A percentile compares a stretch with the other conserved stretches of the same genome.
Evolutionary conservation across 2,888 invertebrate genomes (phyloP).

Genomic region (Heteromyza rotundicornis): DNA sequence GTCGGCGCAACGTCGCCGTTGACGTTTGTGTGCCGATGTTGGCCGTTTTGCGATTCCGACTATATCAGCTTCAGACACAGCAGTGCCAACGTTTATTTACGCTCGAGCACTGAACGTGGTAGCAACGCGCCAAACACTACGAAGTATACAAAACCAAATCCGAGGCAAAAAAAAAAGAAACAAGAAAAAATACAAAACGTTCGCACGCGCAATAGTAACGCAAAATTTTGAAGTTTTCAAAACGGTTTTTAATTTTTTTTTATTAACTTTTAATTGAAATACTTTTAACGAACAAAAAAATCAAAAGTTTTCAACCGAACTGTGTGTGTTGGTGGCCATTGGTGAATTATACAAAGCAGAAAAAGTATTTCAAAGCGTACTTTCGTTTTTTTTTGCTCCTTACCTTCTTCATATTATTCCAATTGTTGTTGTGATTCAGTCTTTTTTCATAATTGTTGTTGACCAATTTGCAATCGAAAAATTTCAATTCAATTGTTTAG

Average conservation of each 20-base stretch:
- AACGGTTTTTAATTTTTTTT: too few species aligned
- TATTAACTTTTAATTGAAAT: not conserved
- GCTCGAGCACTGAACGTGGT: constrained; percentile 59
- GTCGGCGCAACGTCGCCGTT: constrained; percentile 3
- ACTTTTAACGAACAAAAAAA: not conserved
- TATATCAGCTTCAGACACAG: constrained; percentile 54
- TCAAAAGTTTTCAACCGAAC: not conserved
- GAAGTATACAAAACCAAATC: not conserved
- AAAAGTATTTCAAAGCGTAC: constrained; percentile 30
- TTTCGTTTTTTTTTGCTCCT: constrained; percentile 26
- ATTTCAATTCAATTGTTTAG: not conserved
- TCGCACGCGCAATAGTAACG: not conserved
- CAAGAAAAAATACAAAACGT: constrained; percentile 21
- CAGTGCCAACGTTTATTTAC: constrained; percentile 56
- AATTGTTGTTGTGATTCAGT: not conserved
- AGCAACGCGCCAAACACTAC: constrained; percentile 38
- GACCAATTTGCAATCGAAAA: not conserved
- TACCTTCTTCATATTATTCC: too few species aligned
- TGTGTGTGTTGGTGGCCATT: not conserved
- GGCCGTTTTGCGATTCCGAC: constrained; percentile 34
- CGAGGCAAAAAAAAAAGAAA: constrained; percentile 21
- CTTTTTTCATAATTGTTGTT: not conserved
- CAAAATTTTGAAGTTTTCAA: too few species aligned
- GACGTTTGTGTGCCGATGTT: constrained; percentile 4
- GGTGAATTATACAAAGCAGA: constrained; percentile 28